Base-by-base conservation (phyloP, 1,140 invertebrate species). In the Drosophila neocordata region DNA sequence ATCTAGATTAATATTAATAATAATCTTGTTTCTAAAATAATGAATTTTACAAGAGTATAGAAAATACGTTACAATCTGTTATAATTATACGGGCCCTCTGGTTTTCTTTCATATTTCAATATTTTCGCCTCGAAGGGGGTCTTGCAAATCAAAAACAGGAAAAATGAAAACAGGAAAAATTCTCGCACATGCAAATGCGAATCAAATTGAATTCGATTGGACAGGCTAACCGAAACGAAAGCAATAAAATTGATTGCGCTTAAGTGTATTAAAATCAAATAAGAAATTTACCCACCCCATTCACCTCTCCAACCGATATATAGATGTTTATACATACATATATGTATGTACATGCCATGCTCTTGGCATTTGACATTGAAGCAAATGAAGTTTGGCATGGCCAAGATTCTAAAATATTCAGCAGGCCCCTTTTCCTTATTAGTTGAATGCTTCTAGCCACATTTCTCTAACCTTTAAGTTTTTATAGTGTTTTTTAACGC, bases 161-260 rank as follows among this genome's bases (percentile, higher is more conserved):
- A 61, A 61, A 38, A 69, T 18, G 41, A 48, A 48, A 48, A 48
- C 41, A 48, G 41, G 41, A 48, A 48, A 48, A 48, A 48, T 18
- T 48, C 41, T 67, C 59, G 59, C 65, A 71, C 63, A 55, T 80
- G 65, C 60, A 87, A 85, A 82, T 79, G 82, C 82, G 87, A 82
- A 88, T 87, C 82, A 82, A 87, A 87, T 88, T 48, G 65, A 75
- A 87, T 87, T 87, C 71, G 74, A 79, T 87, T 87, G 71, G 82
- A 88, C 82, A 82, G 83, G 71, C 83, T 78, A 59, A 79, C 71
- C 83, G 83, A 76, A 85, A 87, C 82, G 78, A 88, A 65, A 81
- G 83, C 75, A 88, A 88, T 88, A 73, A 88, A 87, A 87, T 87
- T 87, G 83, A 87, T 87, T 87, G 75, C 82, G 82, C 82, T 82